Evolutionary conservation across 2,113 vertebrate genomes (phyloP).

Genomic region (Coryphaenoides rupestris): DNA sequence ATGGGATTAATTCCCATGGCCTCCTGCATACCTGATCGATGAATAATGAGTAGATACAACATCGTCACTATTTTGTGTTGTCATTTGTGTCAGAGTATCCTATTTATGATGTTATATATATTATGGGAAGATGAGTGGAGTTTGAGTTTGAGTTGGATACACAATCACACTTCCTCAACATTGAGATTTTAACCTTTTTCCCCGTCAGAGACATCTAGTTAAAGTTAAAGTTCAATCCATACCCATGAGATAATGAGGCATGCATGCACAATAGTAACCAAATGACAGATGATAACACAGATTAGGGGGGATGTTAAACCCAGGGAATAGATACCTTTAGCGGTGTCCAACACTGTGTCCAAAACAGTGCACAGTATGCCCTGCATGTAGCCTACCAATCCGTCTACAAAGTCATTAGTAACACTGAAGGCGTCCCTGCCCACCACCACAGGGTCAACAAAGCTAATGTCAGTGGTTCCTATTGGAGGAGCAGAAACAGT

Average conservation of each 20-base stretch:
- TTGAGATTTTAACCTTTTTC: no score
- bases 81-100: no score
- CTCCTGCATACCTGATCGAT: slow-evolving; percentile 44
- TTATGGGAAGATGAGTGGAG: no score
- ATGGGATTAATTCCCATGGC: slow-evolving; percentile 57
- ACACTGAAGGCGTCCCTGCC: slow-evolving; percentile 43
- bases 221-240: no score
- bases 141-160: no score
- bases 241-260: no score
- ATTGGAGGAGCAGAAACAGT: slow-evolving; percentile 2
- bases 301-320: not conserved
- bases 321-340: slow-evolving; percentile 36
- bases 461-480: slow-evolving; percentile 51
- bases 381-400: slow-evolving; percentile 36
- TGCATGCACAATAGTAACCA: no score
- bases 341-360: slow-evolving; percentile 45
- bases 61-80: no score
- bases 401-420: slow-evolving; percentile 34
- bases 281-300: no score
- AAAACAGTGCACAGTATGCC: slow-evolving; percentile 30
- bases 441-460: slow-evolving; percentile 50
- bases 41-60: not conserved
- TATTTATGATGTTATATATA: no score
- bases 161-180: no score
- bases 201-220: no score